phyloP scores from a whole-genome alignment of 2,113 vertebrate genomes.

The Eudorcas thomsonii region DNA sequence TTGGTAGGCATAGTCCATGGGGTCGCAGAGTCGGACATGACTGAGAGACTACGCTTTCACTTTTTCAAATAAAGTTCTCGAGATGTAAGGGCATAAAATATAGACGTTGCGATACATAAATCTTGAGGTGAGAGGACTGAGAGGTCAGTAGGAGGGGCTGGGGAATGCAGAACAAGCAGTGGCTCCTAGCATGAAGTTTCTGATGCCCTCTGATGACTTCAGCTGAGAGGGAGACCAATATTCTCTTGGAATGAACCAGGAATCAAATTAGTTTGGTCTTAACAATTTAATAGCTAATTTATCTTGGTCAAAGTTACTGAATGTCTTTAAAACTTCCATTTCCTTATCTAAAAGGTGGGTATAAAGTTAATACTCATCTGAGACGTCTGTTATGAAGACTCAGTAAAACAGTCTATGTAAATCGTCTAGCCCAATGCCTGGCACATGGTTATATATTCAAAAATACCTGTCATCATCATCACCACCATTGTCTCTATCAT shows the following conservation, averaged over 20 bases:
- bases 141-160: not conserved
- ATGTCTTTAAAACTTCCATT: not conserved
- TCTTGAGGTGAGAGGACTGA: not conserved
- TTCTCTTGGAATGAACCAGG: not conserved
- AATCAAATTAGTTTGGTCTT: not conserved
- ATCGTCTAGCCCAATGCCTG: fast-evolving
- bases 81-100: not conserved
- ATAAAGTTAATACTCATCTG: not conserved
- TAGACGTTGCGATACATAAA: not conserved
- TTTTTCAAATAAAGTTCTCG: not conserved
- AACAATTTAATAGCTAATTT: not conserved
- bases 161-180: not conserved
- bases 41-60: not conserved
- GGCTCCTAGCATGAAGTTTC: not conserved
- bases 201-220: not conserved
- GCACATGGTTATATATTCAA: not conserved
- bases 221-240: not conserved
- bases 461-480: fast-evolving
- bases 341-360: not conserved
- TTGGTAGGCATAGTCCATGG: not conserved
- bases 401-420: not conserved
- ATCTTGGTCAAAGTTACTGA: not conserved
- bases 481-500: not conserved
- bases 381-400: not conserved
- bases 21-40: fast-evolving